Conservation (phyloP, 2,113 vertebrate species). For the Ondatra zibethicus region DNA sequence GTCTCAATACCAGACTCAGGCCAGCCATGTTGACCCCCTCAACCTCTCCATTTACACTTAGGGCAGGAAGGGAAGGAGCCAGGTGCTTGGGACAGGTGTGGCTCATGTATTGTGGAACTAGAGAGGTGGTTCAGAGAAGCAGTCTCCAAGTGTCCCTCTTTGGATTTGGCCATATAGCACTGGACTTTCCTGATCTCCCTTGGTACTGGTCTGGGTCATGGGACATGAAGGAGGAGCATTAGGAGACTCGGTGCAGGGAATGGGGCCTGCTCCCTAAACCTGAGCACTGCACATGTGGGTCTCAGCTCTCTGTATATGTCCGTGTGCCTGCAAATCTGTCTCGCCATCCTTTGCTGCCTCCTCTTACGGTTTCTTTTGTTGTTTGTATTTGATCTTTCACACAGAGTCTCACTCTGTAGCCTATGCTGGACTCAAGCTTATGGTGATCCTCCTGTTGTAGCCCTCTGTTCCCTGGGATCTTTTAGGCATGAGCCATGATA, state of each 20-base stretch:
- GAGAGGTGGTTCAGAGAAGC: background rate
- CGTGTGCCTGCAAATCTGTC: background rate
- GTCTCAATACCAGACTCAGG: background rate
- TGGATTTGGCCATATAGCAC: background rate
- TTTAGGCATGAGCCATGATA: background rate
- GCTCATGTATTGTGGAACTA: too few relatives aligned
- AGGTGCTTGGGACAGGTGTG: background rate
- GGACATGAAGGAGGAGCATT: background rate
- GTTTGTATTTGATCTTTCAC: background rate
- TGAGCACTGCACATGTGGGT: background rate
- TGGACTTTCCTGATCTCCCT: background rate
- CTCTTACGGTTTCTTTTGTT: background rate
- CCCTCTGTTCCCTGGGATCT: background rate
- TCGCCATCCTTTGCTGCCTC: background rate
- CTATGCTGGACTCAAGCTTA: too few relatives aligned
- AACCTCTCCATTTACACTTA: background rate
- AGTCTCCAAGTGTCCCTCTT: background rate
- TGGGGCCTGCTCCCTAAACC: background rate
- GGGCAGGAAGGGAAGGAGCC: background rate
- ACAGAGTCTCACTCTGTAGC: background rate
- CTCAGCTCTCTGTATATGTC: background rate
- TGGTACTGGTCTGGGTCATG: background rate
- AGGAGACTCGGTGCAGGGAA: background rate
- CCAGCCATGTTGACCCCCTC: background rate
- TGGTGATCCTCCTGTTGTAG: background rate